Evolutionary conservation across 30 jellyfish, hydroid and myxozoan genomes (phyloP).

Genomic region (Aurelia aurita): DNA sequence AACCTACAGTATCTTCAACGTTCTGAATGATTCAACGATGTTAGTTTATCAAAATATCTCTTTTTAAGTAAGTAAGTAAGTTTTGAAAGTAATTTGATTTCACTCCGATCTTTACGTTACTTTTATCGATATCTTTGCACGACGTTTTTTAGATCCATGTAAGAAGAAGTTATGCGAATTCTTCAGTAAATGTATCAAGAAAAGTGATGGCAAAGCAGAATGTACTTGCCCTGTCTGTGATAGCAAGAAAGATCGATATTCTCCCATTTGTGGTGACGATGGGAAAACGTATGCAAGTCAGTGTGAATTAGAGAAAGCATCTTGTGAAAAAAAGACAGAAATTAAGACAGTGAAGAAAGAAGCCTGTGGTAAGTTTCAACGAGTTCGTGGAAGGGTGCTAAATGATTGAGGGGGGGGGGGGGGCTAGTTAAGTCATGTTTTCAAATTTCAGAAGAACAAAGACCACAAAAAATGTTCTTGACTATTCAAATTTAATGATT

Average conservation of each 20-base stretch:
- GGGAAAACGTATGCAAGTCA: slow-evolving; percentile 75
- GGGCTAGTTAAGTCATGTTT: too few species aligned
- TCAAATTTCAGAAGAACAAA: too few species aligned
- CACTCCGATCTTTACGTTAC: too few species aligned
- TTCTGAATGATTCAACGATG: too few species aligned
- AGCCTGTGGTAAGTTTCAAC: slow-evolving; percentile 70
- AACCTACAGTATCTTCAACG: too few species aligned
- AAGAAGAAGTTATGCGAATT: slow-evolving; percentile 26
- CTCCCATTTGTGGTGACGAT: slow-evolving; percentile 86
- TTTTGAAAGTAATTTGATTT: too few species aligned
- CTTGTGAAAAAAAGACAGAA: slow-evolving; percentile 47
- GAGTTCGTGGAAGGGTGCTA: too few species aligned
- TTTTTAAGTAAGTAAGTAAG: too few species aligned
- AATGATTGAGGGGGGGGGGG: too few species aligned
- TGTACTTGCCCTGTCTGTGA: slow-evolving; percentile 71
- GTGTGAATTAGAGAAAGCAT: slow-evolving; percentile 56
- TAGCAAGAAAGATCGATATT: not conserved
- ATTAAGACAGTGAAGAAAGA: slow-evolving; percentile 24
- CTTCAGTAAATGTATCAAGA: slow-evolving; percentile 34
- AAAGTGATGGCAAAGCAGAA: slow-evolving; percentile 30
- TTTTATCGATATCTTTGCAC: not conserved
- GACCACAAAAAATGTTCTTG: too few species aligned
- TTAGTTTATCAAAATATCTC: too few species aligned
- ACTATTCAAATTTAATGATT: too few species aligned
- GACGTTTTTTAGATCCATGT: slow-evolving; percentile 53